Base-by-base conservation (phyloP, 2,113 vertebrate species). In the Lampris incognitus region DNA sequence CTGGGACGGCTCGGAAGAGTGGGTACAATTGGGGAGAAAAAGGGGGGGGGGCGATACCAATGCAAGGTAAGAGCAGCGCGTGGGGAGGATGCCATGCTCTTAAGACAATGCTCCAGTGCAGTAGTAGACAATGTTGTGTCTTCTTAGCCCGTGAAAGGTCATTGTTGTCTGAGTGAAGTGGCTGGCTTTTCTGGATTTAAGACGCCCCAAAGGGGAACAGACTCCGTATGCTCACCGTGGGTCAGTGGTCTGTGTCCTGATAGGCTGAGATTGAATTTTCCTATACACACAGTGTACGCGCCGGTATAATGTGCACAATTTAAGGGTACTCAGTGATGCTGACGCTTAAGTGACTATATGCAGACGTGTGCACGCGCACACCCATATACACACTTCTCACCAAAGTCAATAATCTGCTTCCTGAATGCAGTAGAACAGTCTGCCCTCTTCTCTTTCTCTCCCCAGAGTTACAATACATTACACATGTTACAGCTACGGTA, bases 1-100 rank as follows among this genome's bases (percentile, higher is more conserved):
- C 24, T 24, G 24, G 24, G 24, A 24, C 24, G 24, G 24, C 24
- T 24, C 24, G 24, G 24, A 24, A 24, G 24, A 24, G 24, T 24
- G 24, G 24, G 24, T 24, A 24, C 24, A 24, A 24, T 24, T 24
- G 24, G 24, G 24, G 24, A 24, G 24, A 24, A 24, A 24, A 24
- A 24, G 24, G 24, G 24, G 24, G 24, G 24, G 24, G 24, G 24
- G 50, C 66, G 85, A 75, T 57, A 91, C 92, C 90, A 92, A 89
- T 89, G 75, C 85, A 79, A 83, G 81, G 77, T 89, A 72, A 84
- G 73, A 70, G 52, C 77, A 85, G 79, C 79, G 87, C 79, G 83
- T 65, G 2, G 56, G 49, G 90, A 86, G 49, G 11, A 87, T 88
- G 81, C 82, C 85, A 41, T 5, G 48, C 83, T 88, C 89, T 89